Evolutionary conservation across 2,113 vertebrate genomes (phyloP), one percentile per base, ranked within the genome.

Genomic region (Meleagris gallopavo): DNA sequence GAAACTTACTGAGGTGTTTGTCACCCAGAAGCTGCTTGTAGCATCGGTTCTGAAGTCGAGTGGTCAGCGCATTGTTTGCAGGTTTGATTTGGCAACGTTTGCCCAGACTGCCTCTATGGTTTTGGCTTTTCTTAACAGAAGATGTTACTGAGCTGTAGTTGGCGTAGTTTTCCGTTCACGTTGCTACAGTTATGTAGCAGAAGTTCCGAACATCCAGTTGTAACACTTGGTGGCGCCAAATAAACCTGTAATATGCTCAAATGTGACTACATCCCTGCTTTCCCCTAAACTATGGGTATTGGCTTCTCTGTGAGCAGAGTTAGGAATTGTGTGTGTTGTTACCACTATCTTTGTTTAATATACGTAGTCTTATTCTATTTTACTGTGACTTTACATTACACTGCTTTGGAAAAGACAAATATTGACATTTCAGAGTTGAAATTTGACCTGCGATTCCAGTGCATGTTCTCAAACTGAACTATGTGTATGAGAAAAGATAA

Each of bases 141-240:
- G 61, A 21, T 40, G 34, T 64, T 64, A 36, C 43, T n/a, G 25
- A 11, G 46, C 5, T 67, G 65, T 20, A 55, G 25, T 22, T n/a
- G 67, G 50, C 82, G 24, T 12, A n/a, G 55, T 88, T 87, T 84
- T 94, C 58, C 76, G 50, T 45, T 87, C 34, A 3, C 13, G 0
- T 20, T 3, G 13, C 58, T 93, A 24, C 19, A n/a, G 1, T 25
- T 41, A 3, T 8, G 0, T 12, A 41, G 19, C 48, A 32, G 36
- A 64, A 66, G 7, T 34, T 80, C 41, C 66, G 36, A 43, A 4
- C 61, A 46, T 30, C 27, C 50, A 15, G 8, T 67, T 96, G 74
- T 71, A 89, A 90, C 97, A 81, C 97, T 48, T 86, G 97, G 41
- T 97, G 97, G 98, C 96, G 88, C 96, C 97, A 97, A 84, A 83